Base-by-base conservation (phyloP, 2,888 invertebrate genomes). In the Lamellibrachia satsuma region DNA sequence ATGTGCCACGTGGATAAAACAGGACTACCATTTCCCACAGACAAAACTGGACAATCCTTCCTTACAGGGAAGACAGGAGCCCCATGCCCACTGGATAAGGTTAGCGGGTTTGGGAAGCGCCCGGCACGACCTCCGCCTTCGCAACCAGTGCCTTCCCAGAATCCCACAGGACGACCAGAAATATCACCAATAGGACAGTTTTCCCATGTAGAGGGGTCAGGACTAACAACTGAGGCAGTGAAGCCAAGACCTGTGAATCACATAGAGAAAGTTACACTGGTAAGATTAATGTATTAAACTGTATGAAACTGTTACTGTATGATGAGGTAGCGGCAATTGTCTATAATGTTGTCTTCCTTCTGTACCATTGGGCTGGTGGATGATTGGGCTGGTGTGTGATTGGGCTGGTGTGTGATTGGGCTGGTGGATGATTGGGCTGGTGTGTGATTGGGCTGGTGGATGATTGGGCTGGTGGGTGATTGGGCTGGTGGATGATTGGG, bases 171-270 rank as follows among this genome's bases (percentile, higher is more conserved):
- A 75, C 22, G 22, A 75, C 75, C 6, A 11, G 22, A 75, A n/a
- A 15, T 9, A 15, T 60, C 60, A 60, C 11, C 60, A 22, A 11
- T 15, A 60, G 75, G 75, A 75, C 75, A 3, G 22, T 11, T 3
- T 75, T 75, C n/a, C 2, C 75, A 11, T 22, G 75, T 22, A 15
- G 75, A 75, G 75, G n/a, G 7, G 55, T 55, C 55, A 55, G 55
- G 55, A 1, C 9, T n/a, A n/a, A 22, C 75, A 75, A n/a, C n/a
- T 2, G 22, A 75, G 75, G 75, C 75, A 22, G 22, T 75, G 75
- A 75, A 75, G 75, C 75, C 75, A 75, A 75, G 75, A 75, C n/a
- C 75, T 4, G 75, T 75, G 75, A 75, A 75, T 75, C 75, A 75
- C 75, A 22, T 75, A 22, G 75, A 75, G 22, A 75, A 75, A 75